Base-by-base conservation (phyloP, 35 echinoderm and acorn worm genomes). In the Lytechinus variegatus region DNA sequence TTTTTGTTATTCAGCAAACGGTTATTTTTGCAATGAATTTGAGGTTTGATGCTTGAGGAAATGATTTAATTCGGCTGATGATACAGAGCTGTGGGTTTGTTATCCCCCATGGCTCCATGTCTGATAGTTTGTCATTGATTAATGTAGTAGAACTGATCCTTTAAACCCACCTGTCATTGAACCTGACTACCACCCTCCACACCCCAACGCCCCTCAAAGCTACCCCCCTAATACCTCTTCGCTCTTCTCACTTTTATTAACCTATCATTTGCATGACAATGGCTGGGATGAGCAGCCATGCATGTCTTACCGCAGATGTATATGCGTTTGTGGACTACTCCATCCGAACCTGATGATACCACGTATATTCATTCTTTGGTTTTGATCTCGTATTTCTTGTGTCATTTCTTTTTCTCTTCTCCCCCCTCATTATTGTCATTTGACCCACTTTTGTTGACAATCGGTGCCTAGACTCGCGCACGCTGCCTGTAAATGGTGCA, bases 121-220 rank as follows among this genome's bases (percentile, higher is more conserved):
- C 92, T 93, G 54, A 33, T 16, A 57, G 92, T 27, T 93, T 93
- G 92, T 93, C 92, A 57, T 93, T 54, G 92, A 93, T 93, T 93
- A 93, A 93, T 93, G 92, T 93, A 93, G 92, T 54, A 57, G 55
- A 93, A 93, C 92, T 93, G 52, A 57, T 57, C 92, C 92, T 54
- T 93, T 57, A 54, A 93, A 28, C 53, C 92, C 92, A 93, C 92
- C 92, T 93, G 92, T 93, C 92, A 55, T 54, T 93, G 92, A 93
- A 57, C 92, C 53, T 93, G 92, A 93, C 53, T 93, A 44, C 29
- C 33, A 52, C 88, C 88, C 88, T 90, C 52, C 88, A 90, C 29
- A 54, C 88, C 52, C 88, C 88, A 54, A 44, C 52, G 88, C 88
- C 28, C 88, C 88, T 52, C 88, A 52, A 54, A 90, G 88, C 29